Conservation (phyloP, 2,888 invertebrate genomes). For the Habroteleia sp. region DNA sequence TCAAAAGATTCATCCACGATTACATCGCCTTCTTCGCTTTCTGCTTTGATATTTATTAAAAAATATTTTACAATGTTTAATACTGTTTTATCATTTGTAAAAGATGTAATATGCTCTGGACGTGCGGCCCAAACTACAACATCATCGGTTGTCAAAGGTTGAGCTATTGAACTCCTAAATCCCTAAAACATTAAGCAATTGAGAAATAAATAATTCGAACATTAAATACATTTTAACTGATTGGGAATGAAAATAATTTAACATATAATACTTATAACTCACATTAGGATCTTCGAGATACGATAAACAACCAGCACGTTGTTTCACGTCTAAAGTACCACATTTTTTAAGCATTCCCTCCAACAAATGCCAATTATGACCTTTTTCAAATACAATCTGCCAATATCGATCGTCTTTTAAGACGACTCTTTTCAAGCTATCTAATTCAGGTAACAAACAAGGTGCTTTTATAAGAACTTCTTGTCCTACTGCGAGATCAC, state of each 20-base stretch:
- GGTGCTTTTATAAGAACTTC: slow-evolving; percentile 88
- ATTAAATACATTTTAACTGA: too few species aligned
- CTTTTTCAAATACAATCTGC: slow-evolving; percentile 91
- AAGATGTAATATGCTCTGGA: slow-evolving; percentile 87
- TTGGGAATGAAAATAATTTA: too few species aligned
- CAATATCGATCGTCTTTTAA: slow-evolving; percentile 94
- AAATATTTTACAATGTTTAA: slow-evolving; percentile 87
- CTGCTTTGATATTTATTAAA: slow-evolving; percentile 77
- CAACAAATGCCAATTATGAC: slow-evolving; percentile 91
- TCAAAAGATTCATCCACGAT: slow-evolving; percentile 64
- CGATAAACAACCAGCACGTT: slow-evolving; percentile 93
- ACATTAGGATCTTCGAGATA: slow-evolving; percentile 90
- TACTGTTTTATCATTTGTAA: slow-evolving; percentile 88
- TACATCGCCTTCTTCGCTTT: slow-evolving; percentile 62
- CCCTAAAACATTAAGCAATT: slow-evolving; percentile 81
- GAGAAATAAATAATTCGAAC: too few species aligned
- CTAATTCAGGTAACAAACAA: slow-evolving; percentile 91
- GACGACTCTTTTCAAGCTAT: slow-evolving; percentile 87
- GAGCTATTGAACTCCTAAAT: slow-evolving; percentile 89
- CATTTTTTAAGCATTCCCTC: slow-evolving; percentile 86
- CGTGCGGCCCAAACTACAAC: slow-evolving; percentile 86
- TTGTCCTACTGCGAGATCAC: slow-evolving; percentile 82
- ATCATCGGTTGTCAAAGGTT: slow-evolving; percentile 89
- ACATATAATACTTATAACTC: too few species aligned
- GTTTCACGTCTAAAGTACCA: slow-evolving; percentile 91